A percentile compares a stretch with the other conserved stretches of the same genome.
Evolutionary conservation across 2,888 invertebrate genomes (phyloP).

Genomic region (Troglohyphantes excavatus): DNA sequence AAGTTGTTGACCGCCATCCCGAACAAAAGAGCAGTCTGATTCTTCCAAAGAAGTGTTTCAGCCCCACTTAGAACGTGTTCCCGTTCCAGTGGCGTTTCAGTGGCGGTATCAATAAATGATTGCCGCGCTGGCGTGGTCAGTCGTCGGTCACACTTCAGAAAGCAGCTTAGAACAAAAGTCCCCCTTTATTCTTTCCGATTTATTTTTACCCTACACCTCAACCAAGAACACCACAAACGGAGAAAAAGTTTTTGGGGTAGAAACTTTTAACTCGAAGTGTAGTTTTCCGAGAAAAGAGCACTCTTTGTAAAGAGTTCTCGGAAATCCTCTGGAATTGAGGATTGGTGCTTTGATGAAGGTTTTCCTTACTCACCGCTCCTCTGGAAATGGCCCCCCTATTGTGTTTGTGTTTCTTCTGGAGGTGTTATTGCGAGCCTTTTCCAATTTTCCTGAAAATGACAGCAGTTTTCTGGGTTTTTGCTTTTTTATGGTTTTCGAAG

Average conservation of each 20-base stretch:
- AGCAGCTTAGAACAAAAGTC: slow-evolving; percentile 71
- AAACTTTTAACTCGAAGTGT: slow-evolving; percentile 47
- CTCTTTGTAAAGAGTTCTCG: slow-evolving; percentile 55
- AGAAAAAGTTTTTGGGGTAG: slow-evolving; percentile 50
- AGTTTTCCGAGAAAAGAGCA: slow-evolving; percentile 57
- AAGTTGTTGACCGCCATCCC: neutral
- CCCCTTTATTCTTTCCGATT: slow-evolving; percentile 64
- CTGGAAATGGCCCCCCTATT: slow-evolving; percentile 59
- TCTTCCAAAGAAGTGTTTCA: slow-evolving; percentile 18
- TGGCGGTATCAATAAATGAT: slow-evolving; percentile 73
- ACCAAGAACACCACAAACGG: neutral
- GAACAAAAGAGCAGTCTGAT: slow-evolving; percentile 35
- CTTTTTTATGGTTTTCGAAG: slow-evolving; percentile 63
- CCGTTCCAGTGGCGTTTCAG: slow-evolving; percentile 25
- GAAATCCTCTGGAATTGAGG: slow-evolving; percentile 33
- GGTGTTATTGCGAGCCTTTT: slow-evolving; percentile 67
- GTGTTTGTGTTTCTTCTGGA: slow-evolving; percentile 51
- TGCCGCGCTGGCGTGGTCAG: slow-evolving; percentile 45
- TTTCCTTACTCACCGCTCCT: slow-evolving; percentile 39
- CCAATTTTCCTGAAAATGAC: slow-evolving; percentile 65
- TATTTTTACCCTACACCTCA: slow-evolving; percentile 63
- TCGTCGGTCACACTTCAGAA: slow-evolving; percentile 75
- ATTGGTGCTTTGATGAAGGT: slow-evolving; percentile 33
- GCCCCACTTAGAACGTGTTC: slow-evolving; percentile 22
- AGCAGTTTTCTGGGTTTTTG: slow-evolving; percentile 52